Evolutionary conservation across 2,113 vertebrate genomes (phyloP).

Genomic region (Hypanus sabinus): DNA sequence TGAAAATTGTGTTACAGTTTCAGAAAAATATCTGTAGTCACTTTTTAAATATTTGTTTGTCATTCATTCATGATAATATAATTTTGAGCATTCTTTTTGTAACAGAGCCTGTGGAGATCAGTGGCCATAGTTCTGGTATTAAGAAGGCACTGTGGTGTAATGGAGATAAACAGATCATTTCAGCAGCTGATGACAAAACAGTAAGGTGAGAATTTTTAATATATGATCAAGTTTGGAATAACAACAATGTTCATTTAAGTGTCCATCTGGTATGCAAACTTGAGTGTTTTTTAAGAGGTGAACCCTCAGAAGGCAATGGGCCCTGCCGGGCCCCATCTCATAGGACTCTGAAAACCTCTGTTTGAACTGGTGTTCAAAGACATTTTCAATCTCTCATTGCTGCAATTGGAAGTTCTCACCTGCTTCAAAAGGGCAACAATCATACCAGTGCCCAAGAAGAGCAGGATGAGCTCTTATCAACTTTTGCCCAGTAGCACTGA

Average conservation of each 20-base stretch:
- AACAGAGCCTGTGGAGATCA: slow-evolving; percentile 79
- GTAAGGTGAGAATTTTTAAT: slow-evolving; percentile 67
- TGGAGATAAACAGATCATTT: slow-evolving; percentile 86
- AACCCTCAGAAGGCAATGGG: too few relatives aligned
- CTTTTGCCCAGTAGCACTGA: too few relatives aligned
- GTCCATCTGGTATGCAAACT: too few relatives aligned
- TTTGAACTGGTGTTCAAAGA: too few relatives aligned
- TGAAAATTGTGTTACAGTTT: not conserved
- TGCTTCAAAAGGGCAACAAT: too few relatives aligned
- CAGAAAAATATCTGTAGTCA: not conserved
- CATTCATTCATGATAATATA: not conserved
- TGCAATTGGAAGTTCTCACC: too few relatives aligned
- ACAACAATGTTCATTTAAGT: not conserved
- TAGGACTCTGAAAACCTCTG: too few relatives aligned
- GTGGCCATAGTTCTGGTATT: slow-evolving; percentile 88
- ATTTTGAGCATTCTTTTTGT: not conserved
- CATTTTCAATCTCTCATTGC: too few relatives aligned
- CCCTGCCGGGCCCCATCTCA: too few relatives aligned
- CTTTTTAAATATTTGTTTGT: not conserved
- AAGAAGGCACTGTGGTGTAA: slow-evolving; percentile 96
- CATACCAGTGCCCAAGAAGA: too few relatives aligned
- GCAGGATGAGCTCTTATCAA: too few relatives aligned
- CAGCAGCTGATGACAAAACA: slow-evolving; percentile 89
- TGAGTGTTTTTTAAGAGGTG: too few relatives aligned
- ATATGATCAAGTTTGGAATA: not conserved